Evolutionary conservation across 92 coral and sea anemone genomes (phyloP).

Genomic region (Parazoanthus atlanticus): DNA sequence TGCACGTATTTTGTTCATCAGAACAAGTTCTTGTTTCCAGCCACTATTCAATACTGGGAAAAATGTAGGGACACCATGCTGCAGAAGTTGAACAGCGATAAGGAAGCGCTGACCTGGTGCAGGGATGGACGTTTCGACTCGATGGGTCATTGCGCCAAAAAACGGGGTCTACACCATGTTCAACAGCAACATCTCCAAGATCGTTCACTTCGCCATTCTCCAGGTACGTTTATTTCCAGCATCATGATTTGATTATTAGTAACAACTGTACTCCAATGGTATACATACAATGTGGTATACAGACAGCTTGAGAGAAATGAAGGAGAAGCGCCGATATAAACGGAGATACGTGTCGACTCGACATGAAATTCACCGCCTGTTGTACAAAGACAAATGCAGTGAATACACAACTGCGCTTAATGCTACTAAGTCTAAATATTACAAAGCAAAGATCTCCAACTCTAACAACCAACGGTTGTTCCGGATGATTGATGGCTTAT

Average conservation of each 20-base stretch:
- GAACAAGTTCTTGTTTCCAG: constrained; percentile 1
- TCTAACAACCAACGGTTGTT: too few species aligned
- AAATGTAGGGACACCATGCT: background rate
- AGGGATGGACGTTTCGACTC: background rate
- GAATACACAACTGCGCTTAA: too few species aligned
- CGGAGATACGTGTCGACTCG: too few species aligned
- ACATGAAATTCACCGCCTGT: too few species aligned
- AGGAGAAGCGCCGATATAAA: too few species aligned
- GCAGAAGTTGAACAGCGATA: background rate
- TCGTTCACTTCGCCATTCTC: constrained; percentile 1
- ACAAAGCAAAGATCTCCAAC: too few species aligned
- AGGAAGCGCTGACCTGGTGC: constrained; percentile 16
- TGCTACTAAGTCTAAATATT: too few species aligned
- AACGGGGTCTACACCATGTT: background rate
- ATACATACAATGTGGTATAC: too few species aligned
- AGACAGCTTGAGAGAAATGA: too few species aligned
- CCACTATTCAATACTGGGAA: constrained; percentile 3
- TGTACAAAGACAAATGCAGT: too few species aligned
- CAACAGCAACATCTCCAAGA: constrained; percentile 1
- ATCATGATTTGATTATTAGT: background rate
- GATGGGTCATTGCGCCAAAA: background rate
- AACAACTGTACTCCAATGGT: background rate
- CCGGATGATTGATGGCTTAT: too few species aligned
- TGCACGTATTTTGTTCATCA: background rate
- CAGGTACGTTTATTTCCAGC: background rate